Base-by-base conservation (phyloP, 2,888 invertebrate species). In the Limnephilus marmoratus region DNA sequence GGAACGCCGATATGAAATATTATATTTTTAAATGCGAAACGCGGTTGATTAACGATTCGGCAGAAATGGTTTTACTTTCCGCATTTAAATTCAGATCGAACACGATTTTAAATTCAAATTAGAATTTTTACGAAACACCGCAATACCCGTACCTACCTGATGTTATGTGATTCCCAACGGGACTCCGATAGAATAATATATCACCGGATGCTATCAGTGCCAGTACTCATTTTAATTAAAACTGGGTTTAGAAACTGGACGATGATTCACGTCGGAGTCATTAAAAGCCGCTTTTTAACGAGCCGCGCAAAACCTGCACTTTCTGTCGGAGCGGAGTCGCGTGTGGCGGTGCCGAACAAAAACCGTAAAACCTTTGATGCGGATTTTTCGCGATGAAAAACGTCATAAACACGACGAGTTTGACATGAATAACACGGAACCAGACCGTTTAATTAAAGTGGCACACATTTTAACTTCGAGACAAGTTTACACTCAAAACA, bases 381-480 rank as follows among this genome's bases (percentile, higher is more conserved):
- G 90, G 90, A 90, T 90, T 90, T 90, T 68, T 90, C 81, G 41
- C 31, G 90, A 81, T 82, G 90, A 49, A 90, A 90, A 81, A 88
- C 88, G 34, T 88, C 88, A 68, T 68, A 37, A 87, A 87, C 68
- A 68, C 31, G 45, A 45, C 5, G 24, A 24, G 34, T 41, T 85
- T 85, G 87, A 87, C 87, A 87, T 87, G 86, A 45, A 86, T 87
- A 34, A 85, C 34, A 89, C 81, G 45, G 88, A 80, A n/a, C 80
- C 80, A 34, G 88, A 80, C 80, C 80, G 68, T 89, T 89, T 89
- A 89, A 89, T 89, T 81, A 89, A 80, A 89, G 68, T 81, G 80
- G 87, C 68, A 82, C 29, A 82, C 34, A 82, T 82, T 13, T 82
- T 3, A 82, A 31, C 13, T 34, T 5, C 82, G 34, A 82, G 34